A percentile compares a stretch with the other conserved stretches of the same genome.
These are phyloP conservation scores for Agrotis clavis DNA, from an alignment of 2,888 invertebrate species.

Conservation along the genomic window DNA sequence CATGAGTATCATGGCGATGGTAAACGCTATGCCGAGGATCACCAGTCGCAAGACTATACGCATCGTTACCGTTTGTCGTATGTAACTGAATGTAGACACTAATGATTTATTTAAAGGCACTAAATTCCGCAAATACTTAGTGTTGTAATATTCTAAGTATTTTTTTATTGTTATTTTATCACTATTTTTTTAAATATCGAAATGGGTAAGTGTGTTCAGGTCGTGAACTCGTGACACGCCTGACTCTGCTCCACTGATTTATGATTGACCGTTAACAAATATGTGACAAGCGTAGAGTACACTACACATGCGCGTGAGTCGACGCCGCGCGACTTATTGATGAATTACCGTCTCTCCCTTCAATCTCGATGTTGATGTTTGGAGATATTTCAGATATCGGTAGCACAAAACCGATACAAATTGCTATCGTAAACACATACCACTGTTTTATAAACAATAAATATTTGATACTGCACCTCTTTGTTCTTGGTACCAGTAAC, in stretches of 20 bases:
- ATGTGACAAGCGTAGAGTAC: conserved; percentile 17
- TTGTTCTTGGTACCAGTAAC: too few relatives aligned
- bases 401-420: conserved; percentile 35
- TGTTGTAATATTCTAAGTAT: not conserved
- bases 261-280: conserved; percentile 29
- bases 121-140: conserved; percentile 3
- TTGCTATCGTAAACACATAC: conserved; percentile 55
- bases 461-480: too few relatives aligned
- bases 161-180: conserved; percentile 19
- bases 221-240: conserved; percentile 16
- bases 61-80: conserved; percentile 66
- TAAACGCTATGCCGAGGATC: conserved; percentile 67
- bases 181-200: conserved; percentile 8
- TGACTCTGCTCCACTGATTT: conserved; percentile 10
- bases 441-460: conserved; percentile 27
- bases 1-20: conserved; percentile 70
- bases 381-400: conserved; percentile 54
- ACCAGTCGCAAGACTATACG: conserved; percentile 73
- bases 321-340: conserved; percentile 56
- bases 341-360: conserved; percentile 30
- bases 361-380: conserved; percentile 62
- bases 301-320: conserved; percentile 60
- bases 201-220: not conserved
- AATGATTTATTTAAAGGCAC: not conserved
- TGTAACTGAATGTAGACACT: not conserved